A percentile compares a stretch with the other conserved stretches of the same genome.
Evolutionary conservation across 2,888 invertebrate species (phyloP).

Genomic region (Elysia crispata): DNA sequence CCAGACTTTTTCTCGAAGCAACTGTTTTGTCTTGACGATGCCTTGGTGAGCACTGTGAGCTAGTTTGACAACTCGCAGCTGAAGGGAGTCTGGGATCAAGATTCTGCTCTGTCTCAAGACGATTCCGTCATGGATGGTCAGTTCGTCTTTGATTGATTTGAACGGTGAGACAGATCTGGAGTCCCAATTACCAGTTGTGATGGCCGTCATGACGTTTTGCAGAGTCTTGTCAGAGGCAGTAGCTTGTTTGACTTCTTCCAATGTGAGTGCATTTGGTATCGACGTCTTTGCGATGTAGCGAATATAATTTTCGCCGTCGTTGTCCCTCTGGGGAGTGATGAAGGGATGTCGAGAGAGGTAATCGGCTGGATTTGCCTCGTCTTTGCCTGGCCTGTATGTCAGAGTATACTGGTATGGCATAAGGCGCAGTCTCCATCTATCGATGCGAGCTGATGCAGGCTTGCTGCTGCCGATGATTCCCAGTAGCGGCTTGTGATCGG

Average conservation of each 20-base stretch:
- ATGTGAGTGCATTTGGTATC: constrained; percentile 53
- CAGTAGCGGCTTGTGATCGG: constrained; percentile 66
- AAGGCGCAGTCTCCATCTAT: constrained; percentile 54
- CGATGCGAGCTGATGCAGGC: constrained; percentile 56
- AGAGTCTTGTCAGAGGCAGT: constrained; percentile 42
- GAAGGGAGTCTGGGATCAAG: constrained; percentile 54
- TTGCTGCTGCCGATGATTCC: constrained; percentile 59
- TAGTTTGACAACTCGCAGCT: constrained; percentile 50
- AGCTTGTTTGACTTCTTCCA: constrained; percentile 48
- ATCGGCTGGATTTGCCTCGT: constrained; percentile 57
- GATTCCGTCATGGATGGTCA: constrained; percentile 41
- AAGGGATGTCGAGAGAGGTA: constrained; percentile 56
- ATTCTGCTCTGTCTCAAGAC: constrained; percentile 48
- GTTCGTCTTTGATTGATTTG: constrained; percentile 43
- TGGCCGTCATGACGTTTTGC: constrained; percentile 48
- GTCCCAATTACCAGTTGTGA: constrained; percentile 48
- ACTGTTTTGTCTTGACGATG: constrained; percentile 56
- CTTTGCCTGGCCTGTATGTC: constrained; percentile 54
- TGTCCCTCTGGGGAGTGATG: constrained; percentile 28
- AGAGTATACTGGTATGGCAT: constrained; percentile 51
- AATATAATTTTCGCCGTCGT: constrained; percentile 51
- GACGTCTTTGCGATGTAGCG: constrained; percentile 46
- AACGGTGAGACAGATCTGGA: constrained; percentile 19
- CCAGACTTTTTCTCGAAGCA: constrained; percentile 59
- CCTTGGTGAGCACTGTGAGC: constrained; percentile 61